Conservation (phyloP, 1,140 invertebrate species). For the Drosophila carrolli region DNA sequence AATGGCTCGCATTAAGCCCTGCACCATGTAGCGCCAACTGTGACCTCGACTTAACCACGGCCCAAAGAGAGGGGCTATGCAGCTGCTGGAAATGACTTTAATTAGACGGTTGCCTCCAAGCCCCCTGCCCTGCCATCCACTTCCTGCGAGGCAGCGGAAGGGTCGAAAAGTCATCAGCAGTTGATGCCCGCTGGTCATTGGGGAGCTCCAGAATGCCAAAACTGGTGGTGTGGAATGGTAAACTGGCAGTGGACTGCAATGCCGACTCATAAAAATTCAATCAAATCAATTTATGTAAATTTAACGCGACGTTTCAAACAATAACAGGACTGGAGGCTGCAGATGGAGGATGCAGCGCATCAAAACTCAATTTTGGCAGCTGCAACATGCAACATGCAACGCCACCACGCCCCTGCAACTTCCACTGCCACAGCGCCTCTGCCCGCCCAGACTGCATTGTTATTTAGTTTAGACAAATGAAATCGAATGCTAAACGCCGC, state of each 20-base stretch:
- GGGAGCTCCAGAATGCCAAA: slow-evolving; percentile 7
- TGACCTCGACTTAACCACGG: slow-evolving; percentile 60
- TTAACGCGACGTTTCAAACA: slow-evolving; percentile 67
- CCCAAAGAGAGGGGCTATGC: slow-evolving; percentile 17
- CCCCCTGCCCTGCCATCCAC: background rate
- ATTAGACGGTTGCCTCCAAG: slow-evolving; percentile 49
- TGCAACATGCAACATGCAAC: slow-evolving; percentile 14
- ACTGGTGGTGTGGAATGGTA: background rate
- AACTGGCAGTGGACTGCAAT: slow-evolving; percentile 6
- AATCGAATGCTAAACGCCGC: slow-evolving; percentile 67
- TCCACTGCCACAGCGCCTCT: background rate
- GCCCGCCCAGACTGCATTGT: slow-evolving; percentile 53
- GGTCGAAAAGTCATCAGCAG: slow-evolving; percentile 60
- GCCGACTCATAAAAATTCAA: slow-evolving; percentile 80
- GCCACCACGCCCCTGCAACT: background rate
- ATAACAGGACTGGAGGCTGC: slow-evolving; percentile 10
- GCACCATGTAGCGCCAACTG: slow-evolving; percentile 76
- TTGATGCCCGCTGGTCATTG: slow-evolving; percentile 20
- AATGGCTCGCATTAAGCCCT: slow-evolving; percentile 70
- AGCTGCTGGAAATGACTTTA: slow-evolving; percentile 77
- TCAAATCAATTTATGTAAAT: slow-evolving; percentile 84
- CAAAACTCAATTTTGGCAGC: slow-evolving; percentile 40
- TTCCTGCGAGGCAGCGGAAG: background rate
- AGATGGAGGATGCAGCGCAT: slow-evolving; percentile 14
- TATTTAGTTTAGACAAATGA: slow-evolving; percentile 77